Base-by-base conservation (phyloP, 64 coral and sea anemone genomes). In the Astreopora myriophthalma region DNA sequence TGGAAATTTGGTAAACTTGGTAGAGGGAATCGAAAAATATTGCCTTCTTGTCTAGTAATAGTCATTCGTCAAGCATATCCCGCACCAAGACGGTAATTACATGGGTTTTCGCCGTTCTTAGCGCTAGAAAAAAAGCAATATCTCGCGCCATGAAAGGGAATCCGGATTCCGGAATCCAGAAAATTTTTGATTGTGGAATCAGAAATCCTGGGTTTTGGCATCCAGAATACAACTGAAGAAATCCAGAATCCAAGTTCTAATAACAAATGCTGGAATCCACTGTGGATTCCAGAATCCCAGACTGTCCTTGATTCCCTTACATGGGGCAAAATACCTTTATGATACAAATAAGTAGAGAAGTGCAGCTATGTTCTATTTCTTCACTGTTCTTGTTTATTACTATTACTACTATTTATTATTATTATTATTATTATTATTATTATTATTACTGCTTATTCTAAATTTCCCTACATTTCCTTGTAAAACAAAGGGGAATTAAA, bases 1-100 rank as follows among this genome's bases (percentile, higher is more conserved):
- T 89, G 87, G 87, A 66, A 62, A 67, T 78, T 38, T 73, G 72
- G 72, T 20, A 74, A 74, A 40, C 72, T 74, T 37, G 72, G 72
- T 39, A 74, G 85, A 44, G 38, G 16, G 20, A 66, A 66, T 66
- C 20, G 25, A 23, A 66, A 66, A 66, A 66, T 66, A 74, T 74
- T 74, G 72, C 72, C 72, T 19, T 74, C 72, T 74, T 74, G 72
- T 74, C 16, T 74, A 23, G 34, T 22, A 42, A 22, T 40, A 74
- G 11, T 34, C 22, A 74, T 74, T 42, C 8, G 72, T 16, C 72
- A 44, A 40, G 34, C 34, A 13, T 74, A 74, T 40, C 35, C 72
- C 8, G 72, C 72, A 42, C 71, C 71, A 74, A n/a, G 71, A 74
- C 16, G 72, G 72, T 39, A 74, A 74, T 74, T 74, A 74, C 34